Evolutionary conservation across 2,888 invertebrate species (phyloP).

Genomic region (Synergus itoensis): DNA sequence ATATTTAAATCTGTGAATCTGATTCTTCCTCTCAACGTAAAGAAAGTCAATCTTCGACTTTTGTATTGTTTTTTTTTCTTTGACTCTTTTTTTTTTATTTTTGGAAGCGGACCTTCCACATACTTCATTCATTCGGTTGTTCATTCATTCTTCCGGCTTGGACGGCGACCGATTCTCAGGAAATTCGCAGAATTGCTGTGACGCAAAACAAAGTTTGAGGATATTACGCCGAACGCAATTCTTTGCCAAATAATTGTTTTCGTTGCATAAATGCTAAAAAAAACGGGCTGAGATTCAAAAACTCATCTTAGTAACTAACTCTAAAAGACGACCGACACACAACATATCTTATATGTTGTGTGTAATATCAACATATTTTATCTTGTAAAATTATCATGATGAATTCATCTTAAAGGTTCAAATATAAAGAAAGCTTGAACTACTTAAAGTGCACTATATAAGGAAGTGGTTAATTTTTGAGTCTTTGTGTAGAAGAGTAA

Average conservation of each 20-base stretch:
- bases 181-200: not conserved
- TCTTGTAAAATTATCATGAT: too few relatives aligned
- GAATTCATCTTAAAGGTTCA: not conserved
- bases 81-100: not conserved
- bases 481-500: conserved; percentile 15
- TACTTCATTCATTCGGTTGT: not conserved
- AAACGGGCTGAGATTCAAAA: not conserved
- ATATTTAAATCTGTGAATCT: not conserved
- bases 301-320: not conserved
- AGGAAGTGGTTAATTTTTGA: conserved; percentile 6
- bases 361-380: too few relatives aligned
- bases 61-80: not conserved
- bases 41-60: not conserved
- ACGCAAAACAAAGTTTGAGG: not conserved
- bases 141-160: not conserved
- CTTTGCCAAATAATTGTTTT: not conserved
- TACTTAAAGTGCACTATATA: not conserved
- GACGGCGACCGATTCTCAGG: not conserved
- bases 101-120: not conserved
- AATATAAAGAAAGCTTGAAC: not conserved
- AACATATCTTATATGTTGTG: too few relatives aligned
- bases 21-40: not conserved
- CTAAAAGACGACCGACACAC: too few relatives aligned
- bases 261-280: not conserved
- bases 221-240: not conserved